These are phyloP conservation scores for Nyctereutes procyonoides DNA, from an alignment of 2,113 vertebrate species.

Conservation along the genomic window DNA sequence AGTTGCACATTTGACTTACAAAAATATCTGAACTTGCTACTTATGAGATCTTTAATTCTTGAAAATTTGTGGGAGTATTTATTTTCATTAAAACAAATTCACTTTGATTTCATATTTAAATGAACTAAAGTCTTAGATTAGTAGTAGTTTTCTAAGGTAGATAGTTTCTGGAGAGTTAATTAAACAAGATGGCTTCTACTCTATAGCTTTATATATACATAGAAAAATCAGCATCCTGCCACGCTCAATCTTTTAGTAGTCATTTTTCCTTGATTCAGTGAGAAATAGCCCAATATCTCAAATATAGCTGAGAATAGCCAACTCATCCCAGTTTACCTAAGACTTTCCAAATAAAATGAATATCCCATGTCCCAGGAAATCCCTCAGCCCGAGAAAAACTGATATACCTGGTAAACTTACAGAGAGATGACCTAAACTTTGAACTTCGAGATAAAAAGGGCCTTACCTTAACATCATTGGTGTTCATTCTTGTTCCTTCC, in stretches of 20 bases:
- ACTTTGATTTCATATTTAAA: conserved; percentile 53
- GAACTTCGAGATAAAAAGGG: neutral
- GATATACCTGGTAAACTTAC: neutral
- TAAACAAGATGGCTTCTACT: neutral
- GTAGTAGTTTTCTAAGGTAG: neutral
- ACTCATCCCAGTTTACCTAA: neutral
- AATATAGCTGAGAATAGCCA: neutral
- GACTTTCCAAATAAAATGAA: neutral
- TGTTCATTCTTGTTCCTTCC: conserved; percentile 91
- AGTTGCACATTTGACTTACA: conserved; percentile 15
- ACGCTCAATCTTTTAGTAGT: neutral
- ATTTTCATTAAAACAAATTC: conserved; percentile 54
- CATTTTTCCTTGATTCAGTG: neutral
- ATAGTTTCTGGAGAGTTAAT: neutral
- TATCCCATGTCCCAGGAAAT: neutral
- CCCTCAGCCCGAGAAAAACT: neutral
- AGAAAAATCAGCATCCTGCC: neutral
- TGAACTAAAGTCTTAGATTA: neutral
- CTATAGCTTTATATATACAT: neutral
- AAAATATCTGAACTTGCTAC: conserved; percentile 53
- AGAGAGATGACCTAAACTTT: neutral
- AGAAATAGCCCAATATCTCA: neutral
- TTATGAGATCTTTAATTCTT: conserved; percentile 43
- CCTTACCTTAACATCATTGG: conserved; percentile 90
- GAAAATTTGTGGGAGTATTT: conserved; percentile 45